Conservation (phyloP, 2,888 invertebrate species). For the Temnothorax unifasciatus region DNA sequence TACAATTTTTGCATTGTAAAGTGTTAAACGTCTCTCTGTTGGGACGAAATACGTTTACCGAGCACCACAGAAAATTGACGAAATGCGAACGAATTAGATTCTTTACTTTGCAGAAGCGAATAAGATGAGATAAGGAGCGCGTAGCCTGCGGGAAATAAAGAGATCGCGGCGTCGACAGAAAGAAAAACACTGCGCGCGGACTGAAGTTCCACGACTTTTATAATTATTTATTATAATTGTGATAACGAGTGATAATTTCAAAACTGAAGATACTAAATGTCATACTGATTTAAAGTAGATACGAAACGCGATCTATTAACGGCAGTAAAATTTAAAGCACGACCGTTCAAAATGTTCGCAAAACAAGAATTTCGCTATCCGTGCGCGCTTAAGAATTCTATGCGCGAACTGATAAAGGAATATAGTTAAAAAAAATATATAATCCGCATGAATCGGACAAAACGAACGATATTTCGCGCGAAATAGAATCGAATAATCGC, state of each 20-base stretch:
- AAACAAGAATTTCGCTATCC: not conserved
- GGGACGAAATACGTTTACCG: conserved; percentile 28
- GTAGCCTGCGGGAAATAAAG: not conserved
- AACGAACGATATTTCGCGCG: not conserved
- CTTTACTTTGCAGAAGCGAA: not conserved
- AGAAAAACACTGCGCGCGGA: too few relatives aligned
- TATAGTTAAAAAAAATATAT: not conserved
- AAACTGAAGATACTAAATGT: not conserved
- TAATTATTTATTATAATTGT: not conserved
- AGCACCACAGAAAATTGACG: not conserved
- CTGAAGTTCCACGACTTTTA: too few relatives aligned
- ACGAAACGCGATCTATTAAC: not conserved
- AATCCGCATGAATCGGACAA: not conserved
- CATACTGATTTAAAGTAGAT: not conserved
- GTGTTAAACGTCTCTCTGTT: conserved; percentile 38
- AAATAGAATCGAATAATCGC: conserved; percentile 16
- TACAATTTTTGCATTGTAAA: conserved; percentile 60
- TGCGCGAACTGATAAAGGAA: not conserved
- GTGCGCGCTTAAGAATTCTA: not conserved
- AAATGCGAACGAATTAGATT: conserved; percentile 5
- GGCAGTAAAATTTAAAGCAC: not conserved
- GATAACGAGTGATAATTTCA: too few relatives aligned
- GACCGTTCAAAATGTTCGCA: not conserved
- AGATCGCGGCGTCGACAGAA: not conserved
- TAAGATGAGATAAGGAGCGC: not conserved